Percentiles rank a stretch among this genome's conserved stretches.
These are phyloP conservation scores for Hypselothyrea guttata DNA, from an alignment of 2,888 invertebrate species.

Conservation along the genomic window DNA sequence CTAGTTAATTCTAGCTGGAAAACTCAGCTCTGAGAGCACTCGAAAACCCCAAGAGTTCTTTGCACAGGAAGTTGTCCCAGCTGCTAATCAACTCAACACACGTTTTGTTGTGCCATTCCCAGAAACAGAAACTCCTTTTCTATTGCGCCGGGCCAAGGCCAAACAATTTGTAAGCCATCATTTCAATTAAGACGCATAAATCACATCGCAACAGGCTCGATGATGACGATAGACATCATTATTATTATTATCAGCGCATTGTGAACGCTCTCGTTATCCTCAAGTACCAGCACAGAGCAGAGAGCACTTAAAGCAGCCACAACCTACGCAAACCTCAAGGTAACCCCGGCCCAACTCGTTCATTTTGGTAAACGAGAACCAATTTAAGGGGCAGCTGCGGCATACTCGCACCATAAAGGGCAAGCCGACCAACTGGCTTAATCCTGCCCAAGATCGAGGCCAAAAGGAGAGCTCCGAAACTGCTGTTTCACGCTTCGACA, in stretches of 20 bases:
- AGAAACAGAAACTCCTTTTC: conserved; percentile 33
- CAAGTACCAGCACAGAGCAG: conserved; percentile 47
- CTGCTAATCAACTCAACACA: conserved; percentile 27
- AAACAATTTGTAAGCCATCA: conserved; percentile 76
- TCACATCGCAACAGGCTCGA: conserved; percentile 67
- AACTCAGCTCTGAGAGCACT: too few species aligned
- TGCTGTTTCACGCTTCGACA: conserved; percentile 74
- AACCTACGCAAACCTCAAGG: conserved; percentile 49
- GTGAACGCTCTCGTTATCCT: conserved; percentile 62
- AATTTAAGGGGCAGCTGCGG: conserved; percentile 51
- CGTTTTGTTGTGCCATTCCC: conserved; percentile 21
- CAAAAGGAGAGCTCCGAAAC: conserved; percentile 60
- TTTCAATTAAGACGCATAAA: conserved; percentile 77
- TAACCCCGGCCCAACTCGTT: conserved; percentile 50
- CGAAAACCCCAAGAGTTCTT: too few species aligned
- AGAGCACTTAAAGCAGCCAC: conserved; percentile 68
- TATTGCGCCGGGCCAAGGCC: conserved; percentile 41
- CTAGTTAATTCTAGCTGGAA: too few species aligned
- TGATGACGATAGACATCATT: conserved; percentile 15
- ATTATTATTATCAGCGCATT: conserved; percentile 18
- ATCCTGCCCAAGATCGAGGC: conserved; percentile 50
- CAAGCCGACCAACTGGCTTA: conserved; percentile 49
- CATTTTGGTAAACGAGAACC: conserved; percentile 72
- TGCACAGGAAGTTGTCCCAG: conserved; percentile 46
- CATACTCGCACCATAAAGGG: not conserved